Percentiles rank a stretch among this genome's conserved stretches.
Evolutionary conservation across 92 coral and sea anemone species (phyloP).

Genomic region (Phenganax stokvisi): DNA sequence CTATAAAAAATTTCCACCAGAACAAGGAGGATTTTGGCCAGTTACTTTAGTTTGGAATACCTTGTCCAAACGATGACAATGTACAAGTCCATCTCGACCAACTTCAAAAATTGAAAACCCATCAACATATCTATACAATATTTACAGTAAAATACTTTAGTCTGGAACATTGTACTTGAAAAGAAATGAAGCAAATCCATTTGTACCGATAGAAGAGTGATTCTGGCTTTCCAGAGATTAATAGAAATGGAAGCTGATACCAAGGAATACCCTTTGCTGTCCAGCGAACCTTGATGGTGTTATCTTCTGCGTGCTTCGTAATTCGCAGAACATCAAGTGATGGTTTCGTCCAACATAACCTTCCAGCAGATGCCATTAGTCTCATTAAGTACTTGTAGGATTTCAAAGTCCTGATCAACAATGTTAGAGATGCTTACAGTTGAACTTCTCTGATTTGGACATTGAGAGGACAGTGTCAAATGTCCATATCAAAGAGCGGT

Average conservation of each 20-base stretch:
- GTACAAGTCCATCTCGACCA: constrained; percentile 82
- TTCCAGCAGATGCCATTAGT: constrained; percentile 47
- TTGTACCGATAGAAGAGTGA: constrained; percentile 24
- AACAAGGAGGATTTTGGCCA: too few relatives aligned
- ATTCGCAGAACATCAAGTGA: constrained; percentile 74
- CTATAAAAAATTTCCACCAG: too few relatives aligned
- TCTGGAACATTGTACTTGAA: background rate
- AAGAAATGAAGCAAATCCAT: background rate
- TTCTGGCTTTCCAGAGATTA: constrained; percentile 46
- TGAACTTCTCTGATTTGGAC: background rate
- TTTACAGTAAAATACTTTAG: background rate
- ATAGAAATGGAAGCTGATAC: constrained; percentile 44
- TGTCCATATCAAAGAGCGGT: too few relatives aligned
- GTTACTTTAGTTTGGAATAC: constrained; percentile 34
- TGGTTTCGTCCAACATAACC: constrained; percentile 57
- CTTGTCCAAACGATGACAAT: constrained; percentile 84
- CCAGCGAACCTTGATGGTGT: constrained; percentile 87
- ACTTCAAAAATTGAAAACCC: constrained; percentile 97
- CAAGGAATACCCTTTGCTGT: constrained; percentile 82
- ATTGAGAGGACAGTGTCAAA: background rate
- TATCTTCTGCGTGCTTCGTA: constrained; percentile 75
- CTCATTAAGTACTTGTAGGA: constrained; percentile 53
- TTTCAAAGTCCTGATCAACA: constrained; percentile 51
- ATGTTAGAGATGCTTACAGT: background rate
- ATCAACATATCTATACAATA: constrained; percentile 72